These are phyloP conservation scores for Scaptomyza flava DNA, from an alignment of 2,888 invertebrate species.

Conservation along the genomic window DNA sequence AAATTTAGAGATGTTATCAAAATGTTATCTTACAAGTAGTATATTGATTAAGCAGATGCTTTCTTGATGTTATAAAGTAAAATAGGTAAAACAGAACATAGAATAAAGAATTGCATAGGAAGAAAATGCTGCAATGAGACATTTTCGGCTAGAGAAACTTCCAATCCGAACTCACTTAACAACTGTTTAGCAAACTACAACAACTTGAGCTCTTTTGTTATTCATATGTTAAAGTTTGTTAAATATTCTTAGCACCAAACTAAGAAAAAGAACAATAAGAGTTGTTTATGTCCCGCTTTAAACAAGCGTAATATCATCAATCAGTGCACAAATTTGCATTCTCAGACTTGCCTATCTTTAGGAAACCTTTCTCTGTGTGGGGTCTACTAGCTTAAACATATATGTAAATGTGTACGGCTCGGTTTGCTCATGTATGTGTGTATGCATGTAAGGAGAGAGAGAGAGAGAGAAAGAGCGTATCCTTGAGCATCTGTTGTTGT, in stretches of 20 bases:
- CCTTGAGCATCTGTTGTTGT: conserved; percentile 63
- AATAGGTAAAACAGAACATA: no score
- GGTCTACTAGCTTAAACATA: no score
- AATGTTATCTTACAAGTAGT: no score
- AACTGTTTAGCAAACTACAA: not conserved
- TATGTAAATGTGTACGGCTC: not conserved
- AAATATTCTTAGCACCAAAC: not conserved
- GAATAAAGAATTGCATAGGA: no score
- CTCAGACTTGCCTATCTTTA: conserved; percentile 50
- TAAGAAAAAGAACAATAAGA: conserved; percentile 1
- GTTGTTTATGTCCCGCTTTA: conserved; percentile 3
- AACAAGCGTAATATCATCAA: conserved; percentile 69
- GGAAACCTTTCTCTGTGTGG: not conserved
- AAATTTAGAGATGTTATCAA: no score
- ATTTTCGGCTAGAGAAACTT: not conserved
- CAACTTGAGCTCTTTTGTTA: conserved; percentile 1
- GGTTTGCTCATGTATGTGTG: conserved; percentile 6
- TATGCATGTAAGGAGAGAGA: conserved; percentile 7
- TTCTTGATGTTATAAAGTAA: not conserved
- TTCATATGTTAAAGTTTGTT: conserved; percentile 20
- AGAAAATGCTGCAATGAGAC: not conserved
- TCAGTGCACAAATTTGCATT: conserved; percentile 74
- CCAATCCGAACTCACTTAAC: not conserved
- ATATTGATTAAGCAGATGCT: no score
- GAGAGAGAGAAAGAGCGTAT: conserved; percentile 5